Percentiles rank a stretch among this genome's conserved stretches.
Evolutionary conservation across 2,797 vertebrate genomes (phyloP).

Genomic region (Sebastes ruberrimus): DNA sequence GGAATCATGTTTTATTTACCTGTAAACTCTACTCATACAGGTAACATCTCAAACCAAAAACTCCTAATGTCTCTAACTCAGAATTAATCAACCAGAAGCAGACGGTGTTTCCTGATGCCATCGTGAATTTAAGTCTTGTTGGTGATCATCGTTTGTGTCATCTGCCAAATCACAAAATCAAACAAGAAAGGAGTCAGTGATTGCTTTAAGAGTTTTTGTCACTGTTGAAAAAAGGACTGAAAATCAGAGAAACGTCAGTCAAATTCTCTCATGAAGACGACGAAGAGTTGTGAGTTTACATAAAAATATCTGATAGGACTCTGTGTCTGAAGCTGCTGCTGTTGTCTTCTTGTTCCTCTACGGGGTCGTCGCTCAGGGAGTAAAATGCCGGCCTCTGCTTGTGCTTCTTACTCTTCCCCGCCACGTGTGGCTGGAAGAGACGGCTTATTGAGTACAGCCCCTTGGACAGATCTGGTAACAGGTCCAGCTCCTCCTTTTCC

Average conservation of each 20-base stretch:
- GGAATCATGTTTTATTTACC: neutral
- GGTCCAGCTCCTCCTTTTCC: slow-evolving; percentile 68
- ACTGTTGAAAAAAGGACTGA: neutral
- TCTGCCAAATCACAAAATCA: neutral
- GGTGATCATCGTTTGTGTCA: neutral
- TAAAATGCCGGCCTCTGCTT: slow-evolving; percentile 79
- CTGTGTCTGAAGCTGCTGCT: slow-evolving; percentile 61
- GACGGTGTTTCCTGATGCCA: too few relatives aligned
- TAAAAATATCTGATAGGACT: slow-evolving; percentile 75
- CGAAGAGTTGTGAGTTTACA: slow-evolving; percentile 27
- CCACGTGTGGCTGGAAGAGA: slow-evolving; percentile 83
- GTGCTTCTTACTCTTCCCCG: slow-evolving; percentile 84
- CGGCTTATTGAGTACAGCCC: slow-evolving; percentile 87
- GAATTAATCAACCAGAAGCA: too few relatives aligned
- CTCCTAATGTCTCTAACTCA: too few relatives aligned
- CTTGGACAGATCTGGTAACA: slow-evolving; percentile 83
- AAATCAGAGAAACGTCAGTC: neutral
- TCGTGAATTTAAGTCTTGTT: too few relatives aligned
- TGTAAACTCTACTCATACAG: neutral
- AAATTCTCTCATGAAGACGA: neutral
- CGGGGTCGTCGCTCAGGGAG: slow-evolving; percentile 63
- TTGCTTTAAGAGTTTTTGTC: neutral
- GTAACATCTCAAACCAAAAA: neutral
- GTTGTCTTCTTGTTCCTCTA: slow-evolving; percentile 74
- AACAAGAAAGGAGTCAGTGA: neutral